Percentiles rank a stretch among this genome's conserved stretches.
These are phyloP conservation scores for Ricordea florida DNA, from an alignment of 92 coral and sea anemone species.

Conservation along the genomic window DNA sequence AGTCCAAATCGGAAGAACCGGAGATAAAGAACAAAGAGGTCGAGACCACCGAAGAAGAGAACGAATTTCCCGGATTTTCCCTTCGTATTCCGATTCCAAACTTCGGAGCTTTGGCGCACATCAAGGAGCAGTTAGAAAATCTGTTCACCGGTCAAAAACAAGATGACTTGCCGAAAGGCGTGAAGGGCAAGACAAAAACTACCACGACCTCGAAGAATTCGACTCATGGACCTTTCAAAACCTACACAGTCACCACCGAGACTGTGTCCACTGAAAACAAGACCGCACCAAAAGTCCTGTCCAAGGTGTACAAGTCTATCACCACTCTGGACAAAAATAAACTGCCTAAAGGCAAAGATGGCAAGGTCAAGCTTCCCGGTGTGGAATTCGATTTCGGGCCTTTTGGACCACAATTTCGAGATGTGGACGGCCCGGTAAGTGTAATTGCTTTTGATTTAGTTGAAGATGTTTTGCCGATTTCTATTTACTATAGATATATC, in stretches of 20 bases:
- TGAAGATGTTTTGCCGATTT: too few relatives aligned
- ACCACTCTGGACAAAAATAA: slow-evolving; percentile 66
- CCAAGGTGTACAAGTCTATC: slow-evolving; percentile 69
- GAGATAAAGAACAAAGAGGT: background rate
- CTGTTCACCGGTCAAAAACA: slow-evolving; percentile 14
- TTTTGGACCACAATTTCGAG: background rate
- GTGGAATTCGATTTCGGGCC: slow-evolving; percentile 35
- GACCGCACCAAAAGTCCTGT: slow-evolving; percentile 55
- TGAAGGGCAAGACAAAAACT: slow-evolving; percentile 58
- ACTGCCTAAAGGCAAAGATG: slow-evolving; percentile 30
- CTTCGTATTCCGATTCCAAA: slow-evolving; percentile 72
- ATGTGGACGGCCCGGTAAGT: slow-evolving; percentile 1
- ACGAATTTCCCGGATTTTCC: slow-evolving; percentile 68
- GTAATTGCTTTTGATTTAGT: too few relatives aligned
- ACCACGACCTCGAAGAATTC: slow-evolving; percentile 71
- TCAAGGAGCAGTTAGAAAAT: slow-evolving; percentile 42
- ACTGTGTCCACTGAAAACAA: slow-evolving; percentile 77
- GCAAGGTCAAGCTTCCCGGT: slow-evolving; percentile 7
- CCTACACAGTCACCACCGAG: slow-evolving; percentile 68
- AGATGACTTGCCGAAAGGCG: background rate
- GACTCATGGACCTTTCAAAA: slow-evolving; percentile 76
- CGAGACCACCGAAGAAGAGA: slow-evolving; percentile 11
- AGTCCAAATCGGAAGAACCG: slow-evolving; percentile 16
- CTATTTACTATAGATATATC: too few relatives aligned
- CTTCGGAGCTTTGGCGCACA: slow-evolving; percentile 56